Percentiles rank a stretch among this genome's conserved stretches.
phyloP scores from a whole-genome alignment of 2,888 invertebrate species.

The Pilophorus perplexus region DNA sequence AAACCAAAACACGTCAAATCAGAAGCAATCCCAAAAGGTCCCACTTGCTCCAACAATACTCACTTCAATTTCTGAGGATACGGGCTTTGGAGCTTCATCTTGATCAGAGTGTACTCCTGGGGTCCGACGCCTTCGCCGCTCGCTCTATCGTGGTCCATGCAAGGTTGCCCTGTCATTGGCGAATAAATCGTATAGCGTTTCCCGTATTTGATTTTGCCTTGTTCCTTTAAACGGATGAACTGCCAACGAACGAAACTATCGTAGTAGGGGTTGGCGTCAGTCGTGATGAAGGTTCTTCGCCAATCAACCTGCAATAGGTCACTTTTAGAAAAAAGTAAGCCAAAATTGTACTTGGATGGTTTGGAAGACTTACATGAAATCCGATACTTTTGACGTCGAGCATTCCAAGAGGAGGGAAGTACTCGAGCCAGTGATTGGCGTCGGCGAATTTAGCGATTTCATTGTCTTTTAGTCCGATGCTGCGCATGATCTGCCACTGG shows the following conservation, averaged over 20 bases:
- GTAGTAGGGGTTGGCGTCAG: constrained; percentile 94
- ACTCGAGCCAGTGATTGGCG: constrained; percentile 89
- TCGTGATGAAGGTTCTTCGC: constrained; percentile 97
- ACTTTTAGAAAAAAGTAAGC: background rate
- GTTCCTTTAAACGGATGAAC: constrained; percentile 77
- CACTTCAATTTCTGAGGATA: constrained; percentile 69
- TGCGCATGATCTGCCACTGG: constrained; percentile 99
- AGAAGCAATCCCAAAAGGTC: too few species aligned
- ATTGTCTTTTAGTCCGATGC: constrained; percentile 82
- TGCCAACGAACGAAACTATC: constrained; percentile 99
- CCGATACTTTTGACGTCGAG: constrained; percentile 86
- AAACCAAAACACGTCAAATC: too few species aligned
- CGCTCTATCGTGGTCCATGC: constrained; percentile 98
- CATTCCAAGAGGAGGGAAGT: constrained; percentile 89
- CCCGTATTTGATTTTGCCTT: constrained; percentile 91
- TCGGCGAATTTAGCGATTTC: constrained; percentile 92
- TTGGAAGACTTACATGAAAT: constrained; percentile 66
- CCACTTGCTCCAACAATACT: too few species aligned
- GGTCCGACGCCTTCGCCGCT: constrained; percentile 96
- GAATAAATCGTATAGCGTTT: constrained; percentile 96
- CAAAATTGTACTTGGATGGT: constrained; percentile 3
- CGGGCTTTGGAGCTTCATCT: constrained; percentile 59
- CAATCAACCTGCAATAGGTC: constrained; percentile 76
- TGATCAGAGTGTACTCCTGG: constrained; percentile 95
- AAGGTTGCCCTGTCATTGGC: constrained; percentile 94